Base-by-base conservation (phyloP, 1,140 invertebrate species). In the Oppia nitens region DNA sequence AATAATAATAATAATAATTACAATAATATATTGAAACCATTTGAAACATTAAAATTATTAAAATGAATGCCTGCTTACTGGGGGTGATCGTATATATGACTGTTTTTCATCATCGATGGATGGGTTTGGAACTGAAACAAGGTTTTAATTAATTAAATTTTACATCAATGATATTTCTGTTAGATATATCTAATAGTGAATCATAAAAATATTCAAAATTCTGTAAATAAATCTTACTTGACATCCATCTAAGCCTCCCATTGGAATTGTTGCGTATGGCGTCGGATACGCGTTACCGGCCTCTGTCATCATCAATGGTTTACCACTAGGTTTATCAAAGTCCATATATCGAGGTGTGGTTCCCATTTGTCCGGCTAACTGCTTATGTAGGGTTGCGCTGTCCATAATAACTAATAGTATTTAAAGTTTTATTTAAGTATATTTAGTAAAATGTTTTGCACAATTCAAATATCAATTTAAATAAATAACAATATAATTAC, bases 311-410 rank as follows among this genome's bases (percentile, higher is more conserved):
- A 60, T 55, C 48, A 59, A 23, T 12, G 57, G 23, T 28, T 52
- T 60, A 27, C 20, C 26, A 21, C 17, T 47, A 12, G 20, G 49
- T 23, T 55, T 55, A 20, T 59, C 57, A 55, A 55, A 61, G 20
- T 62, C 61, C 3, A 55, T 27, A 47, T 62, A 62, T 26, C 61
- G 61, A 20, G 52, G 59, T 1, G 51, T 51, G 11, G 59, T 53
- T 47, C 49, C 53, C 12, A 55, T 52, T 23, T 59, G 45, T 27
- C 51, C 62, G 17, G 51, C 59, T 4, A 57, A 47, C n/a, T 47
- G 56, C 27, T 57, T 57, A 24, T 49, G 48, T 2, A 57, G 56
- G 1, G 56, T 57, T 6, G 56, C 29, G n/a, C 40, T 47, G 23
- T 57, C 56, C 48, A 57, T 23, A 9, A 20, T 24, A 23, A 57